Percentiles rank a stretch among this genome's conserved stretches.
Conservation (phyloP, 2,888 invertebrate species). For the Zaprionus obscuricornis region DNA sequence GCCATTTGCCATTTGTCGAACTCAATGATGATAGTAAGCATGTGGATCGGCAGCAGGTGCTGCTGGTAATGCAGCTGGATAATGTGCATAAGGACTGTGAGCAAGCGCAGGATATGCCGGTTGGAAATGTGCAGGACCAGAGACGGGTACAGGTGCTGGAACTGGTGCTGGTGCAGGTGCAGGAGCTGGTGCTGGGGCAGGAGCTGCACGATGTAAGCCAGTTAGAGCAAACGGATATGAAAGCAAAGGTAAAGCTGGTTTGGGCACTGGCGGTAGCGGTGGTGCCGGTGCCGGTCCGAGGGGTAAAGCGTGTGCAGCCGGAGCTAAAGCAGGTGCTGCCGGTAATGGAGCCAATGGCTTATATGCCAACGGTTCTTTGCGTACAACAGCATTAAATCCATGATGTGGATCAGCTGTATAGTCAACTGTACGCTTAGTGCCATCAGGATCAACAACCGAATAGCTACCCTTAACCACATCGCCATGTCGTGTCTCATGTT, state of each 20-base stretch:
- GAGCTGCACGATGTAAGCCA: conserved; percentile 41
- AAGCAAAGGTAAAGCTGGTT: conserved; percentile 44
- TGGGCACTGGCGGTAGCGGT: conserved; percentile 70
- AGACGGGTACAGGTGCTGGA: conserved; percentile 40
- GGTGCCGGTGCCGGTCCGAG: conserved; percentile 64
- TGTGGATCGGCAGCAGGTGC: conserved; percentile 62
- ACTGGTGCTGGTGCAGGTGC: conserved; percentile 54
- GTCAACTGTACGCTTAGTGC: conserved; percentile 87
- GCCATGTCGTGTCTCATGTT: conserved; percentile 87
- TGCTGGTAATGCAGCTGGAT: conserved; percentile 48
- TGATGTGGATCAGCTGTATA: conserved; percentile 85
- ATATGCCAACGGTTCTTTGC: conserved; percentile 81
- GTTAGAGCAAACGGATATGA: conserved; percentile 59
- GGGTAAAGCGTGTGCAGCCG: conserved; percentile 46
- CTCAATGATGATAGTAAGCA: conserved; percentile 74
- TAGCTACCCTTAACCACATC: conserved; percentile 86
- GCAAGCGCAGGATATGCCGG: conserved; percentile 79
- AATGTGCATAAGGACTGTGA: conserved; percentile 74
- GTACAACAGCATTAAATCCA: conserved; percentile 83
- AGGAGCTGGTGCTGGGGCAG: conserved; percentile 43
- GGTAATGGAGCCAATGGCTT: conserved; percentile 66
- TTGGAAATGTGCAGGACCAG: conserved; percentile 66
- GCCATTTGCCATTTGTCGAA: conserved; percentile 1
- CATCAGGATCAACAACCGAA: conserved; percentile 85
- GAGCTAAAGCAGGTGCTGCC: conserved; percentile 35